Evolutionary conservation across 2,113 vertebrate species (phyloP), one percentile per base, ranked within the genome.

Genomic region (Peromyscus californicus): DNA sequence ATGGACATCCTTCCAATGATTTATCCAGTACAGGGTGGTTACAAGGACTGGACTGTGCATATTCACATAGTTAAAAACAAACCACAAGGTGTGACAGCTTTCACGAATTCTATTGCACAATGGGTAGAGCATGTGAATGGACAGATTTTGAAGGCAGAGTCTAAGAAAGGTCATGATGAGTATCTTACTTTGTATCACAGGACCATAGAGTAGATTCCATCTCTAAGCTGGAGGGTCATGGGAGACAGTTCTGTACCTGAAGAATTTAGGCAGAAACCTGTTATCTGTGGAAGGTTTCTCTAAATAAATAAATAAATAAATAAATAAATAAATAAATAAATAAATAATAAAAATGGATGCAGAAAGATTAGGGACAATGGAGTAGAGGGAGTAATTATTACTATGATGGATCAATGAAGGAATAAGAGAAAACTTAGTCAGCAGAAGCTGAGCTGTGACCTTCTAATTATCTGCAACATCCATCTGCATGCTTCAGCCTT

Each of bases 11-110:
- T 33, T 29, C 48, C 39, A 36, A n/a, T 21, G 5, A 4, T 42
- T 79, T 86, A 39, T n/a, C 59, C 4, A 24, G 59, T 4, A 24
- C 39, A 16, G 31, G n/a, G 29, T 90, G 36, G 13, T 36, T 33
- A 4, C 31, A 4, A 5, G 36, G n/a, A 21, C 31, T 26, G 0
- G 3, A 24, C 19, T 13, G 0, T 4, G 1, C 17, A 2, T 21
- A 33, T 75, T 72, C 5, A 13, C 22, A 36, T 5, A 26, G 17
- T 6, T 21, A 7, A 72, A 51, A n/a, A 65, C 26, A 42, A 29
- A 67, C 21, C 4, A 31, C 17, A 48, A 11, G 45, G 4, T 39
- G 6, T 26, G 0, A 31, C 19, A 65, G 33, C 19, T 59, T 39
- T 21, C 13, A 0, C 21, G 42, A 51, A 36, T 19, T 69, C 59